Conservation (phyloP, 2,113 vertebrate genomes). For the Sitta europaea region DNA sequence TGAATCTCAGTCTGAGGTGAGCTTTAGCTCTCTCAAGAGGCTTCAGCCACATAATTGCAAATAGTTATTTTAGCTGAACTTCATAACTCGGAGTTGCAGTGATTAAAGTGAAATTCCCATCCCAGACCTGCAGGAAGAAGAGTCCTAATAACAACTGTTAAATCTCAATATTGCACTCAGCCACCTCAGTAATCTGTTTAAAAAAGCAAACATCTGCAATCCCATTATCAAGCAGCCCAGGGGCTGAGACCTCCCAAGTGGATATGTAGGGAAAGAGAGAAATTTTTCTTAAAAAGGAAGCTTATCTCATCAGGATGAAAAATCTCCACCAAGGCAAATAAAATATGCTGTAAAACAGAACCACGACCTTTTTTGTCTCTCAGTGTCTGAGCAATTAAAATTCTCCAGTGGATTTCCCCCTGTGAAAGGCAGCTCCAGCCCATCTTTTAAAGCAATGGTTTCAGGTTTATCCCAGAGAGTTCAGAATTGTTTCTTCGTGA, state of each 20-base stretch:
- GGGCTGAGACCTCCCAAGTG: not conserved
- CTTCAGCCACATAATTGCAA: conserved; percentile 16
- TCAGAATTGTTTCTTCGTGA: not conserved
- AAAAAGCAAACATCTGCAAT: conserved; percentile 5
- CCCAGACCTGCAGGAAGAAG: not conserved
- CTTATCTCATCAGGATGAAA: not conserved
- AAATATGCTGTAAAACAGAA: not conserved
- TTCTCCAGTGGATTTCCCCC: not conserved
- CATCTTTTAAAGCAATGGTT: not conserved
- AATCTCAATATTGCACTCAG: not conserved
- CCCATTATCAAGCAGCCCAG: not conserved
- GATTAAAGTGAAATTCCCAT: conserved; percentile 33
- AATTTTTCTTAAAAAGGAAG: not conserved
- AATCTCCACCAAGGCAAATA: not conserved
- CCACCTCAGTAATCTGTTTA: not conserved
- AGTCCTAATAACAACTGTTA: not conserved
- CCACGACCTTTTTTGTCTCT: not conserved
- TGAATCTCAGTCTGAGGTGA: not conserved
- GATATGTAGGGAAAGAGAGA: not conserved
- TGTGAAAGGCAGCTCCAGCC: not conserved
- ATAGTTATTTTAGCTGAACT: not conserved
- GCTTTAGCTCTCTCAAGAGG: not conserved
- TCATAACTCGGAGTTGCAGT: not conserved
- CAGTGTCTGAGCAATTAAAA: not conserved
- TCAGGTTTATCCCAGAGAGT: not conserved